Base-by-base conservation (phyloP, 2,113 vertebrate species). In the rabbit (Oryctolagus cuniculus) region DNA sequence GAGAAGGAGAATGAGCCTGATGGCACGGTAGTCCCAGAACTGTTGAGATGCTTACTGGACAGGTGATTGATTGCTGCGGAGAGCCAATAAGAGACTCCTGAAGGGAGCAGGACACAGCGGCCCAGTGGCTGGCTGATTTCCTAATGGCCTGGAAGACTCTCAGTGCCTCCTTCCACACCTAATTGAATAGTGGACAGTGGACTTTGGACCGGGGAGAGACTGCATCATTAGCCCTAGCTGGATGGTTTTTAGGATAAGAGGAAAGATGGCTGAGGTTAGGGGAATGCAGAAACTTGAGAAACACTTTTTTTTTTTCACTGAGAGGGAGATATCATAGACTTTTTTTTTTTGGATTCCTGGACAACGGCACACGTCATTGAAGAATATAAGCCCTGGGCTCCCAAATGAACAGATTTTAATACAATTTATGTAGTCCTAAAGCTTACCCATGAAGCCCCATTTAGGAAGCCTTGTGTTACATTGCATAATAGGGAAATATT, bases 11-110 rank as follows among this genome's bases (percentile, higher is more conserved):
- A 51, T 6, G 34, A 74, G 34, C 38, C 29, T 1, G 24, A 34
- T 0, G 51, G 36, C 38, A 87, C 82, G 63, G 4, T 79, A 49
- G 84, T 94, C 92, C 24, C 0, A 55, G 69, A 91, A 91, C n/a
- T 24, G 58, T 16, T 1, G 1, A 86, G 77, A 85, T 49, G 49
- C 70, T 72, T 61, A 74, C 83, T 21, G 17, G 74, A 73, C 58
- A 81, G 77, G 44, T 79, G 86, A 94, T 97, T 93, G 85, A 92
- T 79, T 75, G 74, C 55, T 34, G 29, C 22, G 4, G 58, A 75
- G 80, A 90, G 78, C 55, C 29, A 51, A 12, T n/a, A 82, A 86
- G 75, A 77, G 80, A 79, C 81, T 85, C 24, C 79, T 24, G 15
- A 88, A 87, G 58, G 27, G 34, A 90, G 13, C 66, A 90, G 87